A percentile compares a stretch with the other conserved stretches of the same genome.
Conservation (phyloP, 1,140 invertebrate species). For the Caerostris darwini region DNA sequence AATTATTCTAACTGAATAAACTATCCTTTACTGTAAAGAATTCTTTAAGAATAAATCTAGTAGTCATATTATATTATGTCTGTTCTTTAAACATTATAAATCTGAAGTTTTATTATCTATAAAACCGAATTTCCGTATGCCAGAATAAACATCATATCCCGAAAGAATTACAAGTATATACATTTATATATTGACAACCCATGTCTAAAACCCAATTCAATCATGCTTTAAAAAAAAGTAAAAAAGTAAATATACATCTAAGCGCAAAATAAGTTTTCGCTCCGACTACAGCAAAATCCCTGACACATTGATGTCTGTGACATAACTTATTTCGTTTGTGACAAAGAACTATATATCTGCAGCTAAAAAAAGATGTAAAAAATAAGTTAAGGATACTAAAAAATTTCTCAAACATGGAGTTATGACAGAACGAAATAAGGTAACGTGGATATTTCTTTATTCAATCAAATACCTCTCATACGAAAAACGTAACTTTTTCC, state of each 20-base stretch:
- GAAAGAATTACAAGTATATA: too few species aligned
- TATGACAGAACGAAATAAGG: neutral
- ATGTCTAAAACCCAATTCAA: too few species aligned
- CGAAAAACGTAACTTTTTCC: neutral
- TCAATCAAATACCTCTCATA: neutral
- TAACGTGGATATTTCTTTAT: neutral
- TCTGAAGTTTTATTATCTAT: too few species aligned
- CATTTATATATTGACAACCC: too few species aligned
- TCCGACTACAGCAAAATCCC: neutral
- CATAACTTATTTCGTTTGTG: neutral
- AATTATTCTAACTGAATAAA: too few species aligned
- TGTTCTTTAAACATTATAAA: too few species aligned
- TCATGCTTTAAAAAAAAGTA: too few species aligned
- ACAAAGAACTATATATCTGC: neutral
- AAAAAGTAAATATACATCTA: neutral
- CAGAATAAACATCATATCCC: too few species aligned
- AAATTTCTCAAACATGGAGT: neutral
- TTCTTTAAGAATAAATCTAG: too few species aligned
- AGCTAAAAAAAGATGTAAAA: neutral
- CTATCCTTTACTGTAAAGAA: too few species aligned
- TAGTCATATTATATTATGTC: too few species aligned
- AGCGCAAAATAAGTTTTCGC: neutral
- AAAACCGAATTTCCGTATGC: too few species aligned
- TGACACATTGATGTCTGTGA: conserved; percentile 2
- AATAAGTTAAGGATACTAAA: neutral